Conservation (phyloP, 2,888 invertebrate genomes). For the Therioaphis trifolii region DNA sequence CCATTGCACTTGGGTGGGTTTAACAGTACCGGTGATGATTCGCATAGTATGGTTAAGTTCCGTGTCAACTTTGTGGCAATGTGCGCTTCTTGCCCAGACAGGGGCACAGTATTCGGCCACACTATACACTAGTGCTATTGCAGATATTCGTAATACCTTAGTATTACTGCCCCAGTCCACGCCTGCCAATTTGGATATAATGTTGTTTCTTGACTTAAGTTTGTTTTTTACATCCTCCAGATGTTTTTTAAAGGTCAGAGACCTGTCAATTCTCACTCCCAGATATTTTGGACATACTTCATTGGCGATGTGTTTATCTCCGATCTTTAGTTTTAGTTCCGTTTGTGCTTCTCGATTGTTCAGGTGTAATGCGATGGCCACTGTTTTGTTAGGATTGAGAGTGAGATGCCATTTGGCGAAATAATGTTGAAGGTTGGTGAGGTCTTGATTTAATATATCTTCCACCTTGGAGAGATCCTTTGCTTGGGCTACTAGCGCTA, state of each 20-base stretch:
- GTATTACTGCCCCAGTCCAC: background rate
- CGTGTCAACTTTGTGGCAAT: background rate
- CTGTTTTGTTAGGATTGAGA: too few relatives aligned
- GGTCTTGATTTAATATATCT: background rate
- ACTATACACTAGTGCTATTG: background rate
- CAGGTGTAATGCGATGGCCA: too few relatives aligned
- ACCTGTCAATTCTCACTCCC: background rate
- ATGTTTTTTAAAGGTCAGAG: background rate
- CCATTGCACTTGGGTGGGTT: background rate
- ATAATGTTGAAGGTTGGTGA: background rate
- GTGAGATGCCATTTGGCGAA: background rate
- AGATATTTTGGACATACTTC: background rate
- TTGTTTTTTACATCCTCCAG: background rate
- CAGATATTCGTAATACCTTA: background rate
- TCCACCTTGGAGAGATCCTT: background rate
- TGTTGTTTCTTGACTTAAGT: background rate
- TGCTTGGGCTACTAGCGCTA: background rate
- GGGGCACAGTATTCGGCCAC: background rate
- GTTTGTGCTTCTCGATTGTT: too few relatives aligned
- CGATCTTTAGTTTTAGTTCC: background rate
- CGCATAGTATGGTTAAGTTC: background rate
- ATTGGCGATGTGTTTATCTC: background rate
- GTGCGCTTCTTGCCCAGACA: background rate
- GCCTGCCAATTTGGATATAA: background rate
- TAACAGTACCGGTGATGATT: background rate